Base-by-base conservation (phyloP, 1,140 invertebrate species). In the Neuroterus valhalla region DNA sequence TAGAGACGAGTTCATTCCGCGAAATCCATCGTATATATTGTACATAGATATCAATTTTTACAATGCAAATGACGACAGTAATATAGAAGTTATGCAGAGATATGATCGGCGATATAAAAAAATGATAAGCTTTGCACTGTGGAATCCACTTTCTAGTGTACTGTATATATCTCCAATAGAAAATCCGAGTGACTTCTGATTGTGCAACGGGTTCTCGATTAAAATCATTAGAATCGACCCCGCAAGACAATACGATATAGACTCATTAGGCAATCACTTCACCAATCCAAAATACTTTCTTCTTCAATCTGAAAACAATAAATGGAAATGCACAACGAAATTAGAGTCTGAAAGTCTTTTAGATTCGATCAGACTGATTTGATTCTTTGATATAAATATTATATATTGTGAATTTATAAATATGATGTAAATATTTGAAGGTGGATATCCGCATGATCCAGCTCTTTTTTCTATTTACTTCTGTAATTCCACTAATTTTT, bases 41-140 rank as follows among this genome's bases (percentile, higher is more conserved):
- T 38, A 38, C 31, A 38, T 38, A 38, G 31, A 38, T 38, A 38
- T 38, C 31, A 74, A 76, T 70, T 76, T 77, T 76, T 74, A 76
- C 66, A 72, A 71, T 74, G 68, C 46, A 31, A 70, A 75, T 73
- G 26, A 62, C 55, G 55, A 38, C 55, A 75, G 69, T 71, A 62
- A 71, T n/a, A 69, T 77, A 77, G 78, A 74, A 48, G 26, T 31
- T 48, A 68, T 78, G 68, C 52, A 80, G 46, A 81, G 77, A 78
- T 77, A 81, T 78, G 79, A 78, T 76, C 66, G 68, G 26, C 66
- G 68, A 75, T 70, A 75, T 72, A 48, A 76, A 76, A 76, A 50
- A 42, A 73, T 43, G 45, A 31, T 38, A 62, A 15, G 23, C 6
- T 62, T 62, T 31, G 23, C 23, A 31, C 23, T 12, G 14, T 23